Evolutionary conservation across 2,888 invertebrate genomes (phyloP), one percentile per base, ranked within the genome.

Genomic region (Cenopis cana): DNA sequence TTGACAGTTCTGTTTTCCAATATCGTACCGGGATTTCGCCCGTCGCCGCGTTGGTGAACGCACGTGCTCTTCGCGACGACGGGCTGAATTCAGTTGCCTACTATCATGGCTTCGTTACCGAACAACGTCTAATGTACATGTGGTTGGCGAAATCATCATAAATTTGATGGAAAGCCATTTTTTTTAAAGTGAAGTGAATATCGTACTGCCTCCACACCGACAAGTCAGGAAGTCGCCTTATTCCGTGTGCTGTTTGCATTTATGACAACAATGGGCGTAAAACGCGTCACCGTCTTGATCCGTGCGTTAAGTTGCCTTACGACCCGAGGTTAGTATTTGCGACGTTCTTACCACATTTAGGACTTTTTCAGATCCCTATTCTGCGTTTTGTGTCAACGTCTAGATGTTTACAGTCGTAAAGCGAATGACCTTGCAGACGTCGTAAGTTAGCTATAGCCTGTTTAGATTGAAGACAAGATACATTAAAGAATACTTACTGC

Each of bases 231-330:
- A n/a, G n/a, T n/a, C n/a, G n/a, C n/a, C n/a, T n/a, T 24, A 24
- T 24, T 4, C 24, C 24, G 4, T 24, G 24, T 24, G 24, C 8
- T 29, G 29, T 57, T 50, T 56, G 67, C 17, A 24, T 67, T 67
- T 71, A 71, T 56, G 54, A 36, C 71, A 11, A 61, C 61, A 50
- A 61, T 72, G 68, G 71, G 67, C 68, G 50, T 67, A 72, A 62
- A 67, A 56, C 38, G 20, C 29, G 38, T 61, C n/a, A 52, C 46
- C 11, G 57, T 33, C 54, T 38, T 49, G 71, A 55, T 56, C 54
- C 24, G 55, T 55, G 24, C 61, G 60, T 55, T 67, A 62, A 38
- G 24, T 49, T 49, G 29, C 55, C 49, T 60, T 67, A 71, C 67
- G 38, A 67, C 41, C 24, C 36, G 24, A 50, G 50, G 61, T 71